Base-by-base conservation (phyloP, 2,888 invertebrate species). In the Odiellus spinosus region DNA sequence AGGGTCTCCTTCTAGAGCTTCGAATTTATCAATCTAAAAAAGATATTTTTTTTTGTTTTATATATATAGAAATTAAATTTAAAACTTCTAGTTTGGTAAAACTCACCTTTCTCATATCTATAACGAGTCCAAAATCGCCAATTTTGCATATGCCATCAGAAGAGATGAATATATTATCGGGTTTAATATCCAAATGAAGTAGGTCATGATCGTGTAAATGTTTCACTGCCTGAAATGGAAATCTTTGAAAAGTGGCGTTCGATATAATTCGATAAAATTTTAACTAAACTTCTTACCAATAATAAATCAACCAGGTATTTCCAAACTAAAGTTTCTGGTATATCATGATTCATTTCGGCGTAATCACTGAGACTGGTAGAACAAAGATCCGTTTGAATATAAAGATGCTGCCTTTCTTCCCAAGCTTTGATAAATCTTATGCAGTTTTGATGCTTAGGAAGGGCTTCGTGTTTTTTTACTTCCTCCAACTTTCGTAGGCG, bases 121-220 rank as follows among this genome's bases (percentile, higher is more conserved):
- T 68, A 12, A 80, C 73, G 12, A 82, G 67, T 11, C 82, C 82
- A 64, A 83, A 82, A 65, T 83, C 82, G 35, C 76, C 76, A 3
- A 83, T 66, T 62, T 83, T 82, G 61, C 76, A 82, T 14, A 68
- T 60, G 19, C 73, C 73, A 58, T 76, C 72, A 50, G 71, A 68
- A 5, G 75, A 72, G 47, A 82, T 71, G 58, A 82, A 73, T 43
- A 83, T 78, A 63, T 83, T 82, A 44, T 78, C 81, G 40, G 81
- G 75, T 63, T 83, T 82, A 34, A 83, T 77, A 65, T 82, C 82
- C 64, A 82, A 69, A 61, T 82, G 82, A 33, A 82, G 70, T 33
- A 80, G 67, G 60, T 76, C 71, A 44, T 73, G 70, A 50, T 73
- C 72, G 60, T 82, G 82, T 18, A 83, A 65, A 59, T 77, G 76